Conservation (phyloP, 1,140 invertebrate genomes). For the Drosophila mayri region DNA sequence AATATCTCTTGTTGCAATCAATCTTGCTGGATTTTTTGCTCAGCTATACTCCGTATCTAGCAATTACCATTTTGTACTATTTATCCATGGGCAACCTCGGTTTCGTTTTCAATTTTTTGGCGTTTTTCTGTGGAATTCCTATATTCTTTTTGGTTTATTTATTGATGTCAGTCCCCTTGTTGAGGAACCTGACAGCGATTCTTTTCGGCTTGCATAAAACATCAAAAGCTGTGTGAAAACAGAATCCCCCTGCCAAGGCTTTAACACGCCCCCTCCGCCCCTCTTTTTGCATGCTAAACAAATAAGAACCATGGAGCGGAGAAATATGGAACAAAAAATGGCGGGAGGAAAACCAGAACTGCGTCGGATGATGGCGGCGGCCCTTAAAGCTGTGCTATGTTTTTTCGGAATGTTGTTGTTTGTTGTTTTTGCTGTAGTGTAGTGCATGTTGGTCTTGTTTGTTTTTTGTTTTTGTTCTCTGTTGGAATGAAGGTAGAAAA, state of each 20-base stretch:
- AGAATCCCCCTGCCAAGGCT: conserved; percentile 39
- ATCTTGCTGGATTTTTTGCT: not conserved
- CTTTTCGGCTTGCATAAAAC: conserved; percentile 69
- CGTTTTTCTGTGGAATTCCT: conserved; percentile 2
- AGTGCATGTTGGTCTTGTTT: conserved; percentile 24
- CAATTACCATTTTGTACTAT: conserved; percentile 15
- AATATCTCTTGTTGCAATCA: conserved; percentile 8
- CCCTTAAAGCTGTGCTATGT: conserved; percentile 64
- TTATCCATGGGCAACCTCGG: conserved; percentile 1
- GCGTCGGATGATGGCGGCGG: conserved; percentile 21
- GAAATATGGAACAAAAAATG: conserved; percentile 24
- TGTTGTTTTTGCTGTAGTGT: conserved; percentile 19
- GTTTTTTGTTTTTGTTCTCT: conserved; percentile 10
- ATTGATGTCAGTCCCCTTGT: conserved; percentile 32
- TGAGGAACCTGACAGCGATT: conserved; percentile 26
- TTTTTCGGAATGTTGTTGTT: conserved; percentile 52
- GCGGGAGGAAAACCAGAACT: conserved; percentile 19
- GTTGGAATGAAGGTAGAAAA: conserved; percentile 10
- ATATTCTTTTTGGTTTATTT: conserved; percentile 2
- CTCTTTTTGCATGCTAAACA: conserved; percentile 53
- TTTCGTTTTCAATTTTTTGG: conserved; percentile 22
- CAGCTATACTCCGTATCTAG: not conserved
- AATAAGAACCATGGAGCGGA: conserved; percentile 50
- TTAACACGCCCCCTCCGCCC: not conserved
- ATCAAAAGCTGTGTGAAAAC: conserved; percentile 75